phyloP scores from a whole-genome alignment of 1,140 invertebrate species.

The Neelides sp. region DNA sequence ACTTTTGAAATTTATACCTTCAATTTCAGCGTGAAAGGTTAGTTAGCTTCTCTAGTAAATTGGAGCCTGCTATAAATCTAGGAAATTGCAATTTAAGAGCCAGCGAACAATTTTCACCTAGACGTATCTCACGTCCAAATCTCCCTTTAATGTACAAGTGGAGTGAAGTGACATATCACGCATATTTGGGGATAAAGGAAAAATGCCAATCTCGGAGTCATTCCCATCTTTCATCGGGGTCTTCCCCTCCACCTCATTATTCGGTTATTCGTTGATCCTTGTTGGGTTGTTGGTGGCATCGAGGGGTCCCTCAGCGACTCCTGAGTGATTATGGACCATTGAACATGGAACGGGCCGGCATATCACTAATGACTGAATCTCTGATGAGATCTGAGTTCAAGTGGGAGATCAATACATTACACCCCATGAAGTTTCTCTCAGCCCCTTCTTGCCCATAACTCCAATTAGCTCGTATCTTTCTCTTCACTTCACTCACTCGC shows the following conservation, averaged over 20 bases:
- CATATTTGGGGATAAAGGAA: conserved; percentile 16
- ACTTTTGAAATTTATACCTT: too few relatives aligned
- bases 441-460: background rate
- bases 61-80: too few relatives aligned
- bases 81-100: too few relatives aligned
- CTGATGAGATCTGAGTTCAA: conserved; percentile 2
- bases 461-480: background rate
- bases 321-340: background rate
- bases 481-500: background rate
- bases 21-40: too few relatives aligned
- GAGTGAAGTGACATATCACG: conserved; percentile 11
- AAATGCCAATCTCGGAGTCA: conserved; percentile 10
- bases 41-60: too few relatives aligned
- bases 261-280: too few relatives aligned
- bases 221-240: too few relatives aligned
- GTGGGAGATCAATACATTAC: conserved; percentile 2
- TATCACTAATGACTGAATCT: conserved; percentile 4
- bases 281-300: too few relatives aligned
- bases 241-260: too few relatives aligned
- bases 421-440: background rate
- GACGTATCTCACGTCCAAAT: too few relatives aligned
- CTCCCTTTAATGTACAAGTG: too few relatives aligned
- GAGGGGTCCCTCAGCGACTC: background rate
- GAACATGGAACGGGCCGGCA: background rate
- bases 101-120: too few relatives aligned